Base-by-base conservation (phyloP, 2,888 invertebrate genomes). In the Drymonia ruficornis region DNA sequence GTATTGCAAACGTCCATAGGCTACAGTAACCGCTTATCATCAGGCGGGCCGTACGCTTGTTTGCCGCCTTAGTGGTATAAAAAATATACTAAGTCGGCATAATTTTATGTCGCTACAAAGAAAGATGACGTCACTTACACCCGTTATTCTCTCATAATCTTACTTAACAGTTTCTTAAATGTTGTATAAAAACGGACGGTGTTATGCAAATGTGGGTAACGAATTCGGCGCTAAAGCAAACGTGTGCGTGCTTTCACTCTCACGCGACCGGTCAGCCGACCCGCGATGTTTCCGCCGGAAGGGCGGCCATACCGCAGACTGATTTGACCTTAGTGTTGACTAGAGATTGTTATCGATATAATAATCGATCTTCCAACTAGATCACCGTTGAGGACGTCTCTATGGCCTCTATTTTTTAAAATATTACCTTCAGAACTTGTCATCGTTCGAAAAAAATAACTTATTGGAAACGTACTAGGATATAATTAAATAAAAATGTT, bases 201-300 rank as follows among this genome's bases (percentile, higher is more conserved):
- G 55, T 66, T 59, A 72, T 65, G 64, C 59, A 60, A 61, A 69
- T 65, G 56, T 45, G 55, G 54, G 49, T 61, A 66, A 67, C 74
- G 62, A 67, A 70, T 74, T 72, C 50, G 68, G 60, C 67, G 62
- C 58, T 13, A 65, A 63, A 56, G 62, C 58, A 53, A 49, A 55
- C 67, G 64, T 64, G 56, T 67, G 78, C 84, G 56, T 67, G 78
- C 84, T 84, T 85, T 85, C 84, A 84, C 85, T 84, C 76, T 84
- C 78, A 46, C 53, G 54, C 57, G 69, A 75, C 76, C 74, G 76
- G 75, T 73, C 70, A 55, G 59, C 61, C 57, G 63, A 65, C 67
- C 67, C 29, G 50, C 56, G 63, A 70, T 68, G 72, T 73, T 76
- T 80, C 77, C 80, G 70, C 63, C 62, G 70, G 72, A 73, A 70